A percentile compares a stretch with the other conserved stretches of the same genome.
Conservation (phyloP, 2,797 vertebrate species). For the Apodemus agrarius region DNA sequence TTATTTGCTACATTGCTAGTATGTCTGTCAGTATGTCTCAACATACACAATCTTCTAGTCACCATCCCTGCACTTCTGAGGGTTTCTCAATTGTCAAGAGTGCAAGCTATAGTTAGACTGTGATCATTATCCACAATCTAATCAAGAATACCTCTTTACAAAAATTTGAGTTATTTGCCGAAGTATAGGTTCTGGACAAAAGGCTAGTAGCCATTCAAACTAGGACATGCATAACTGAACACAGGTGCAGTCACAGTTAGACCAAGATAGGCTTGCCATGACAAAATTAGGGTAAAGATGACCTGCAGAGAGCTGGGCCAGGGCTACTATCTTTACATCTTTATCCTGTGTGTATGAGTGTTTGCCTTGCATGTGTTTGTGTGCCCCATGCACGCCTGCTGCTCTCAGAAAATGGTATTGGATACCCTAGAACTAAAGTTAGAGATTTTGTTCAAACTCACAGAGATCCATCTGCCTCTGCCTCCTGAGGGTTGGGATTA, state of each 20-base stretch:
- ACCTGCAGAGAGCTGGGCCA: background rate
- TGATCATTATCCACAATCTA: constrained; percentile 23
- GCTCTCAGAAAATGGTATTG: background rate
- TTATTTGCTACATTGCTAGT: background rate
- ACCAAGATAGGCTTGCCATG: background rate
- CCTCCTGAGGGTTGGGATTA: background rate
- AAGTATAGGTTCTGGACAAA: background rate
- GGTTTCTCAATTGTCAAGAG: background rate
- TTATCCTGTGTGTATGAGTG: background rate
- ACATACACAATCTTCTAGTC: background rate
- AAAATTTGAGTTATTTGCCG: background rate
- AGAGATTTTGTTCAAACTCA: background rate
- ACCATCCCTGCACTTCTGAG: background rate
- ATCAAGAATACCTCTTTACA: background rate
- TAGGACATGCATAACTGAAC: background rate
- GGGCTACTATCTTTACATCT: background rate
- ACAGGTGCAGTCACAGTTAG: background rate
- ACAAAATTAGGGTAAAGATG: background rate
- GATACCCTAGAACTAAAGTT: background rate
- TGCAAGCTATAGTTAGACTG: background rate
- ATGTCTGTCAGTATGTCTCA: background rate
- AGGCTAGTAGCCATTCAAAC: background rate
- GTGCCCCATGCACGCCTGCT: too few species aligned
- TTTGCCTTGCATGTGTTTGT: background rate
- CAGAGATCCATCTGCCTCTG: background rate